Base-by-base conservation (phyloP, 2,797 vertebrate species). In the Otus scops region DNA sequence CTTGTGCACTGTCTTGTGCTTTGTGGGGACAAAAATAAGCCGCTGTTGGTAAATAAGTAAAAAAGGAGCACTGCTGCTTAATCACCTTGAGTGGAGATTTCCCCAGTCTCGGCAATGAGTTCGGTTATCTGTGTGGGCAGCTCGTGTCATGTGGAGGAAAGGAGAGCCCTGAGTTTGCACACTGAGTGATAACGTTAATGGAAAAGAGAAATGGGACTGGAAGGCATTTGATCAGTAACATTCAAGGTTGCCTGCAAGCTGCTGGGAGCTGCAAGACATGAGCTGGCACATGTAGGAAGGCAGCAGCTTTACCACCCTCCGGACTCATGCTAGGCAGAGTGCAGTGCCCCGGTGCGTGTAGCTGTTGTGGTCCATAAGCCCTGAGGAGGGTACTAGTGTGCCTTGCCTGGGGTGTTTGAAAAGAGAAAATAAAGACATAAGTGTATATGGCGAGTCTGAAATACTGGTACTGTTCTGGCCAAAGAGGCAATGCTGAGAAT, bases 281-380 rank as follows among this genome's bases (percentile, higher is more conserved):
- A 77, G 54, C 50, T 53, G 36, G 61, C 4, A 6, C 27, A 5
- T 0, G 0, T 26, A 8, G 50, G 60, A 34, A 10, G 88, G 26
- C n/a, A 64, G 28, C 47, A 93, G 59, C 63, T 61, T 69, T 76
- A 5, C 24, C 53, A 53, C 28, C 10, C 70, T 57, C 45, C 0
- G 0, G 13, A 2, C 13, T 28, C 15, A 4, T 0, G 0, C 16
- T 6, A 22, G 23, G 54, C 71, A 90, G 60, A 41, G n/a, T 5
- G 1, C 22, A 14, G 61, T 1, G 45, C 56, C 3, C 8, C 56
- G 34, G 28, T 7, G 2, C 1, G 0, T 19, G 5, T 34, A 1
- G 9, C 54, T 43, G 5, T 0, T 53, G 26, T 1, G 47, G 32
- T 34, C n/a, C 24, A 0, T 13, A 21, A 50, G 30, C 64, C n/a